Conservation (phyloP, 2,797 vertebrate genomes). For the Salmo trutta region DNA sequence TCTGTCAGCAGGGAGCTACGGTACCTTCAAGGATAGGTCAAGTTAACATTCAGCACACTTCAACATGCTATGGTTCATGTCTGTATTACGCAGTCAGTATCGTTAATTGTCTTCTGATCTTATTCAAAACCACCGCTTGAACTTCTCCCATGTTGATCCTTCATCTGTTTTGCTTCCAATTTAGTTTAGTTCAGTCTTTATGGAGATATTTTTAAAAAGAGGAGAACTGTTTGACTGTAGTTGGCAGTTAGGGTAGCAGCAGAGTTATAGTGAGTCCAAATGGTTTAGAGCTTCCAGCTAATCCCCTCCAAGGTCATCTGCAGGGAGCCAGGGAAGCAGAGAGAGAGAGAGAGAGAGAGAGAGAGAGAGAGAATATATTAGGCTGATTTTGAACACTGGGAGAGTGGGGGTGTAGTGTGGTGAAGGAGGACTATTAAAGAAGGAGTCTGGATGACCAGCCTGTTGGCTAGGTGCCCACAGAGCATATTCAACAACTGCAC, state of each 20-base stretch:
- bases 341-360: no score
- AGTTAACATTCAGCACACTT: neutral
- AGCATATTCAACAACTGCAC: slow-evolving; percentile 87
- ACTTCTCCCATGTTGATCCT: neutral
- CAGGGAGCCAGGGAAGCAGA: slow-evolving; percentile 29
- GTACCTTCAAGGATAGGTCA: neutral
- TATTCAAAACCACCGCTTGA: neutral
- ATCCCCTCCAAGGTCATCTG: slow-evolving; percentile 56
- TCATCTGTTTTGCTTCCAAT: neutral
- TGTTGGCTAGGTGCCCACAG: slow-evolving; percentile 83
- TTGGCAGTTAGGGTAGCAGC: neutral
- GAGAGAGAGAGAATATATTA: slow-evolving; percentile 57
- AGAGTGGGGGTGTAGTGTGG: slow-evolving; percentile 35
- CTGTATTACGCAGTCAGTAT: neutral
- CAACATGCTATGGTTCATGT: neutral
- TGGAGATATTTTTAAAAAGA: neutral
- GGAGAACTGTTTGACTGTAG: neutral
- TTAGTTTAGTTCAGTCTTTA: neutral
- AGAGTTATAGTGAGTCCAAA: slow-evolving; percentile 39
- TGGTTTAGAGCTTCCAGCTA: slow-evolving; percentile 32
- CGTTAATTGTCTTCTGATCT: neutral
- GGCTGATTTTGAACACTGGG: slow-evolving; percentile 46
- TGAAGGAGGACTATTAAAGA: slow-evolving; percentile 37
- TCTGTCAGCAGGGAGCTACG: neutral
- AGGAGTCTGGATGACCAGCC: slow-evolving; percentile 64